These are phyloP conservation scores for Phoenicopterus ruber DNA, from an alignment of 2,113 vertebrate genomes.

Conservation along the genomic window DNA sequence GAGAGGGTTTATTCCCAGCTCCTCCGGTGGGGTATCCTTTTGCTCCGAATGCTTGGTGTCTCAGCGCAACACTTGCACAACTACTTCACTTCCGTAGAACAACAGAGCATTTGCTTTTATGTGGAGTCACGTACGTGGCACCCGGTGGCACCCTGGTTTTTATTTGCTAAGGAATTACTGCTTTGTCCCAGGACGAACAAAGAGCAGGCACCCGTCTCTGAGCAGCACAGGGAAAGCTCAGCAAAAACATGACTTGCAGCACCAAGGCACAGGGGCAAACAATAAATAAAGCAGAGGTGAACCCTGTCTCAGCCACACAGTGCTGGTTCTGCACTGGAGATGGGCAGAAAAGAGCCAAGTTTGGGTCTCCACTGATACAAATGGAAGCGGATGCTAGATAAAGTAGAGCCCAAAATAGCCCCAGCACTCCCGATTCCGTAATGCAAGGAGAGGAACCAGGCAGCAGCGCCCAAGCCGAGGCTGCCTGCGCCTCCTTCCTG, in stretches of 20 bases:
- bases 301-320: not conserved
- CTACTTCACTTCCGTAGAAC: not conserved
- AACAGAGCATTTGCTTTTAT: not conserved
- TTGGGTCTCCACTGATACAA: not conserved
- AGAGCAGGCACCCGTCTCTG: not conserved
- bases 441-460: not conserved
- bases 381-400: not conserved
- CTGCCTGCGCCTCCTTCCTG: not conserved
- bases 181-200: not conserved
- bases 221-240: not conserved
- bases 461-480: fast-evolving
- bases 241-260: not conserved
- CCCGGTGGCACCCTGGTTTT: not conserved
- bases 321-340: not conserved
- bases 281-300: not conserved
- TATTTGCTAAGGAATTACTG: not conserved
- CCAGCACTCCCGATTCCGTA: not conserved
- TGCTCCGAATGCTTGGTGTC: not conserved
- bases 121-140: fast-evolving
- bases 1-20: not conserved
- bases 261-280: not conserved
- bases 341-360: not conserved
- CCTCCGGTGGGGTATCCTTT: not conserved
- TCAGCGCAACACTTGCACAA: not conserved
- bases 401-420: not conserved